Evolutionary conservation across 2,888 invertebrate genomes (phyloP), one percentile per base, ranked within the genome.

Genomic region (Eutolmus rufibarbis): DNA sequence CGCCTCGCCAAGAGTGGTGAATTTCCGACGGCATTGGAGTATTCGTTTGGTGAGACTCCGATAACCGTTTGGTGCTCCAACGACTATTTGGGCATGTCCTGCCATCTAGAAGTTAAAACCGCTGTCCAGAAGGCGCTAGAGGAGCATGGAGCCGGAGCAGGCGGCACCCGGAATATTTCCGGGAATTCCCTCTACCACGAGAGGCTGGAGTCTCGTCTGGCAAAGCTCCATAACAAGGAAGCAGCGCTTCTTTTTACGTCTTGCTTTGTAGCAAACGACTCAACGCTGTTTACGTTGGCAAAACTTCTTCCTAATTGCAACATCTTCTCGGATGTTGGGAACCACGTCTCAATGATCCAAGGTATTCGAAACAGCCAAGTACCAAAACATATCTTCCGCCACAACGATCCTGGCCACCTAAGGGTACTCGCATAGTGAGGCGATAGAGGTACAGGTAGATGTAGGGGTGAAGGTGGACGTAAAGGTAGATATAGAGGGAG

Each of bases 1-100:
- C 96, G 99, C 0, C 93, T 97, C 88, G 98, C 98, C 5, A 95
- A 95, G 0, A 94, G 95, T 57, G 95, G 95, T 0, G 93, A 95
- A 88, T 99, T 98, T 92, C 99, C 99, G 2, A 94, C 94, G 88
- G 99, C 98, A 0, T 92, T 96, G 90, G 99, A 98, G 91, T 97
- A 97, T 91, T 95, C 95, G 0, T 94, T 94, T 92, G 96, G 95
- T 1, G 96, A 96, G 91, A 95, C 95, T 86, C 96, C 96, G 12
- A 97, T 99, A 89, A 98, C 97, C 4, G 98, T 99, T n/a, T 99
- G 99, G 99, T 99, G 99, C 93, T 98, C 98, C 85, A 99, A 99
- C 92, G 99, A 99, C 93, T 99, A 99, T 93, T 94, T 99, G 86
- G 99, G 99, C 37, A 97, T 98, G 95, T 98, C 98, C n/a, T 96